Percentiles rank a stretch among this genome's conserved stretches.
phyloP scores from a whole-genome alignment of 2,888 invertebrate species.

The Chaitophorus viminalis region DNA sequence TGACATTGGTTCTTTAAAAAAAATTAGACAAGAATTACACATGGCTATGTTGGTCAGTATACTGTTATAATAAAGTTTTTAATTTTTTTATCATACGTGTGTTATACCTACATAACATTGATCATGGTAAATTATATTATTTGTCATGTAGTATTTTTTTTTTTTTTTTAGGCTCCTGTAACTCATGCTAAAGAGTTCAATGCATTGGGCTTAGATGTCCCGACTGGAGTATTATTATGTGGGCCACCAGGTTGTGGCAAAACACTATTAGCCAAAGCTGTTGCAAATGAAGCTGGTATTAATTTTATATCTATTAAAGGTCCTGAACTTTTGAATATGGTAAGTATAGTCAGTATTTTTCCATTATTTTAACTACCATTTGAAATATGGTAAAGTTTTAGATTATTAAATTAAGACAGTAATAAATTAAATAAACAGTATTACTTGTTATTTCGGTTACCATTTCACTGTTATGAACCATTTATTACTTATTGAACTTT shows the following conservation, averaged over 20 bases:
- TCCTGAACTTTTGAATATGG: constrained; percentile 97
- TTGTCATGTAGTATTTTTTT: too few species aligned
- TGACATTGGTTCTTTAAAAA: constrained; percentile 90
- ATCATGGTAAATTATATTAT: too few species aligned
- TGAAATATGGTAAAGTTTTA: too few species aligned
- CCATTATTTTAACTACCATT: too few species aligned
- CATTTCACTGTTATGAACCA: too few species aligned
- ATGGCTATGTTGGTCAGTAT: constrained; percentile 81
- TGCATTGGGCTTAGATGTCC: constrained; percentile 80
- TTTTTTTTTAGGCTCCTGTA: constrained; percentile 80
- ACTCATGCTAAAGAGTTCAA: constrained; percentile 84
- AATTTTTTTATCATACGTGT: too few species aligned
- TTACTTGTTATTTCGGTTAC: too few species aligned
- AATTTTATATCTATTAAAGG: constrained; percentile 99
- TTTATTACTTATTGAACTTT: too few species aligned
- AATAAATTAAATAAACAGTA: too few species aligned
- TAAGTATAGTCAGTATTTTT: constrained; percentile 67
- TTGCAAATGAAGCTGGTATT: constrained; percentile 98
- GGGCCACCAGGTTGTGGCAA: constrained; percentile 98
- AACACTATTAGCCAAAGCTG: constrained; percentile 95
- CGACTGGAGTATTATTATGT: constrained; percentile 92
- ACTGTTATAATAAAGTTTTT: background rate
- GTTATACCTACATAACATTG: too few species aligned
- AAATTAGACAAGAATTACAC: constrained; percentile 89
- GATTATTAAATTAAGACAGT: too few species aligned